phyloP scores from a whole-genome alignment of 2,888 invertebrate species.

The Drosophila rellima region DNA sequence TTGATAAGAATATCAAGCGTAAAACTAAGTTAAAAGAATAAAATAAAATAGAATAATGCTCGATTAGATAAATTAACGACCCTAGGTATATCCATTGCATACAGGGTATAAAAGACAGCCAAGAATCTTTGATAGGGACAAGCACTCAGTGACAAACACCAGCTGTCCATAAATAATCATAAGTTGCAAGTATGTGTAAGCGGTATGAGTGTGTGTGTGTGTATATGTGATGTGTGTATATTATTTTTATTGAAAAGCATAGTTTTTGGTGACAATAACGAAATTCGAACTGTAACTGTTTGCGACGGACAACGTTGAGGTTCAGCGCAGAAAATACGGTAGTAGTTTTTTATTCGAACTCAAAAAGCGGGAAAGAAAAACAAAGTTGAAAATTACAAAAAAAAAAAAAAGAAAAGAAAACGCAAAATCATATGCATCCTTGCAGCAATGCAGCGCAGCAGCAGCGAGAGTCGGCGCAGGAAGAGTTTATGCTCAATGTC shows the following conservation, averaged over 20 bases:
- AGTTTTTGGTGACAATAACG: slow-evolving; percentile 29
- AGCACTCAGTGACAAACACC: slow-evolving; percentile 54
- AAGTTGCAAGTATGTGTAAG: slow-evolving; percentile 28
- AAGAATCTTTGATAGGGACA: slow-evolving; percentile 46
- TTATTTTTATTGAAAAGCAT: slow-evolving; percentile 22
- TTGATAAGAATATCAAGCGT: no score
- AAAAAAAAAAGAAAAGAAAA: neutral
- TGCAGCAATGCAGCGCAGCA: slow-evolving; percentile 43
- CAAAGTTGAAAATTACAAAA: neutral
- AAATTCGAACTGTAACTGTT: slow-evolving; percentile 43
- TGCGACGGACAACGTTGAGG: slow-evolving; percentile 67
- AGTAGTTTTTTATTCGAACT: slow-evolving; percentile 85
- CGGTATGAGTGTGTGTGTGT: slow-evolving; percentile 16
- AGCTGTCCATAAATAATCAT: slow-evolving; percentile 57
- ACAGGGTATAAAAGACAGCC: slow-evolving; percentile 3
- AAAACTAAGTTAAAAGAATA: no score
- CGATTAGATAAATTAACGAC: neutral
- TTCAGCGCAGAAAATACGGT: slow-evolving; percentile 86
- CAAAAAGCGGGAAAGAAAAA: neutral
- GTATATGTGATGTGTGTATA: slow-evolving; percentile 6
- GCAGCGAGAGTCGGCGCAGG: slow-evolving; percentile 27
- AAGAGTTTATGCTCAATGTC: slow-evolving; percentile 19
- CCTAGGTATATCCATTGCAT: neutral
- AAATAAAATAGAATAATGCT: no score
- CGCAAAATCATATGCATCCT: slow-evolving; percentile 29